Conservation (phyloP, 2,888 invertebrate species). For the Cryptocheilus praepositus region DNA sequence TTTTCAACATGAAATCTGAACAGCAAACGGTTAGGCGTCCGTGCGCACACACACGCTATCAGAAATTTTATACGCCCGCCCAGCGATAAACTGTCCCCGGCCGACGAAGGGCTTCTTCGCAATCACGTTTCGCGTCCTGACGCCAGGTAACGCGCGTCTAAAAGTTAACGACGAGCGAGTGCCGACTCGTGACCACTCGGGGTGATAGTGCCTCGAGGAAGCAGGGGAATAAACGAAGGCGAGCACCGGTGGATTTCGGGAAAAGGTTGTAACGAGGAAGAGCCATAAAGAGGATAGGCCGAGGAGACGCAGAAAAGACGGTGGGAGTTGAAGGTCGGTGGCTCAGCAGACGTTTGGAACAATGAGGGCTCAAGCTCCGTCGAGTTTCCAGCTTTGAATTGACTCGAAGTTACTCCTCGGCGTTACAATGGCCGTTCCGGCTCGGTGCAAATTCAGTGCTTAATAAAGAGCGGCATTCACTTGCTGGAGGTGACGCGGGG, state of each 20-base stretch:
- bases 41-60: too few relatives aligned
- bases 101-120: too few relatives aligned
- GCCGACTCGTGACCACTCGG: too few relatives aligned
- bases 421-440: slow-evolving; percentile 30
- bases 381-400: slow-evolving; percentile 14
- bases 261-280: background rate
- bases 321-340: background rate
- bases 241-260: background rate
- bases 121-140: too few relatives aligned
- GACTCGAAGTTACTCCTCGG: slow-evolving; percentile 30
- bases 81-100: too few relatives aligned
- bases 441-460: slow-evolving; percentile 25
- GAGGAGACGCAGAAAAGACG: background rate
- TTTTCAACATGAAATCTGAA: too few relatives aligned
- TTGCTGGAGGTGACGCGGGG: slow-evolving; percentile 12
- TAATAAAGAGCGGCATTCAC: slow-evolving; percentile 38
- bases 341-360: slow-evolving; percentile 24
- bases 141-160: too few relatives aligned
- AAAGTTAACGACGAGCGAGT: too few relatives aligned
- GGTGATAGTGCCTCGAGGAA: too few relatives aligned
- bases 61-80: too few relatives aligned
- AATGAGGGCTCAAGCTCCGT: slow-evolving; percentile 27
- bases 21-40: too few relatives aligned
- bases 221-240: too few relatives aligned
- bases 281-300: background rate